phyloP scores from a whole-genome alignment of 2,113 vertebrate species.

The Salminus brasiliensis region DNA sequence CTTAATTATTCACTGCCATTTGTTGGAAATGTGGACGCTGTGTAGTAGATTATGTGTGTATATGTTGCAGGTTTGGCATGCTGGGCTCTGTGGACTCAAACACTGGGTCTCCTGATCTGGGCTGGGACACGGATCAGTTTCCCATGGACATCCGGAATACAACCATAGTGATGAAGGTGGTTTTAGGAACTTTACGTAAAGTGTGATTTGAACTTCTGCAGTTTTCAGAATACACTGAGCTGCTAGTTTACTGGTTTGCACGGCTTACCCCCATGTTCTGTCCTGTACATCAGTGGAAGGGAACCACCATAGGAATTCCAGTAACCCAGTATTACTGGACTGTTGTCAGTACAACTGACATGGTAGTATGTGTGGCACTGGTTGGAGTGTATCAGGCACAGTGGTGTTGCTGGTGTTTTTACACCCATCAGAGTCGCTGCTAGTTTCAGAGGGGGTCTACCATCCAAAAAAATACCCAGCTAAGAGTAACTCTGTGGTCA shows the following conservation, averaged over 20 bases:
- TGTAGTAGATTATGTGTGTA: not conserved
- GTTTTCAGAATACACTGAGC: not conserved
- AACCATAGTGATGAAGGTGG: constrained; percentile 74
- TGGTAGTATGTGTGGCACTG: too few species aligned
- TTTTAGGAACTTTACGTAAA: not conserved
- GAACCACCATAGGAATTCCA: too few species aligned
- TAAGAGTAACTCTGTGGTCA: too few species aligned
- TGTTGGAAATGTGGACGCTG: not conserved
- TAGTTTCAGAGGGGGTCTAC: too few species aligned
- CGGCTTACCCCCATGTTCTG: too few species aligned
- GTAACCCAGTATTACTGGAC: too few species aligned
- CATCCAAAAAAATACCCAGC: too few species aligned
- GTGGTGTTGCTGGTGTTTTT: too few species aligned
- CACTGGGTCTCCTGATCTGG: constrained; percentile 71
- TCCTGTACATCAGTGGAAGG: too few species aligned
- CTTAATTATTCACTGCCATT: not conserved
- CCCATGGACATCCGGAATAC: constrained; percentile 74
- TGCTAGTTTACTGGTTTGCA: not conserved
- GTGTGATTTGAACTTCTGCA: not conserved
- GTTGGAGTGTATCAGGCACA: too few species aligned
- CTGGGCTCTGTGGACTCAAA: constrained; percentile 73
- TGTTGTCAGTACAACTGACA: too few species aligned
- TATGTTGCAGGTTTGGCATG: constrained; percentile 67
- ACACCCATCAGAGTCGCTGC: too few species aligned
- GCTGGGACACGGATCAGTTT: constrained; percentile 74